Evolutionary conservation across 35 echinoderm and acorn worm species (phyloP), one percentile per base, ranked within the genome.

Genomic region (Holothuria glaberrima): DNA sequence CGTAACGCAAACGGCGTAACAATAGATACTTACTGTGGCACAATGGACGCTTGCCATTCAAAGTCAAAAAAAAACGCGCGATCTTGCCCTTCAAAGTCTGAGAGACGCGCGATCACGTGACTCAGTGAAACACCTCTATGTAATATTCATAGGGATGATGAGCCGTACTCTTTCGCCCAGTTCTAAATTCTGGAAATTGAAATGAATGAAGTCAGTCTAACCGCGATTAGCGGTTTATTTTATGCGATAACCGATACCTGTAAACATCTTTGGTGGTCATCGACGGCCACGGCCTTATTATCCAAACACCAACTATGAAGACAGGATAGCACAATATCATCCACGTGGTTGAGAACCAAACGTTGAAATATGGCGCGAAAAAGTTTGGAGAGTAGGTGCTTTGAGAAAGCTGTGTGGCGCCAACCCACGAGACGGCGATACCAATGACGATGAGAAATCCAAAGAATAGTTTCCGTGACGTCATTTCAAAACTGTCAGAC

Each of bases 281-380:
- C 19, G 79, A 56, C 17, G 79, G 79, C 79, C 79, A 82, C 17
- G 79, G 79, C 10, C 79, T 18, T n/a, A 82, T 36, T 19, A 95
- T 62, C 85, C 88, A 65, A 58, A 91, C 81, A 7, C 93, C 93
- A 48, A 93, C 48, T 19, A 92, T 46, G 86, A 95, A 94, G 58
- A 94, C 94, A 17, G 96, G 96, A 60, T 98, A 98, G 36, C 96
- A 98, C 4, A 93, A 48, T 27, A 92, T 65, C 93, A 93, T 98
- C 96, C 96, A 98, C 19, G 68, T 90, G 0, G 96, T 98, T 9
- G 86, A 86, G 63, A 98, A 98, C 96, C 96, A 98, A 36, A 98
- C 91, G 4, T 86, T 88, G 68, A 98, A 98, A 66, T 91, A 93
- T 10, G 96, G 93, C 5, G 93, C 96, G 78, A 92, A 91, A 88